These are phyloP conservation scores for Crocodylus rhombifer DNA, from an alignment of 2,797 vertebrate genomes.

Conservation along the genomic window DNA sequence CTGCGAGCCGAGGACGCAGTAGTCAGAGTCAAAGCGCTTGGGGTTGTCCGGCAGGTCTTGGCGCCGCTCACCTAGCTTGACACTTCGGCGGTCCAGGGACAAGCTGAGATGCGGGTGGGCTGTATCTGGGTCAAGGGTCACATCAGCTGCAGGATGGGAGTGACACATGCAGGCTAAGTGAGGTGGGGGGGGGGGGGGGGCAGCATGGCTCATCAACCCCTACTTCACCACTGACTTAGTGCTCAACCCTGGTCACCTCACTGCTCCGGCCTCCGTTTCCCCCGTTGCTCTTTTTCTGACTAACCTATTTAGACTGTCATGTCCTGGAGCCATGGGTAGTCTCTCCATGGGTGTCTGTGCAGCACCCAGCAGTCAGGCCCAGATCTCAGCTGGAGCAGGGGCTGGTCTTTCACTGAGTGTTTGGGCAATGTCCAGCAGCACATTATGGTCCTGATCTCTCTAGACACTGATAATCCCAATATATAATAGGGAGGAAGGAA, in stretches of 20 bases:
- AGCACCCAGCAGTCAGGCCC: neutral
- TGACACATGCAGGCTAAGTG: neutral
- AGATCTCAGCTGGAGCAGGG: neutral
- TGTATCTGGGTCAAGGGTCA: constrained; percentile 78
- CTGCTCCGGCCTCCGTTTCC: neutral
- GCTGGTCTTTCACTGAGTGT: too few species aligned
- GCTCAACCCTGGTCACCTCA: neutral
- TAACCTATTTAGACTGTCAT: neutral
- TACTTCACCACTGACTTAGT: neutral
- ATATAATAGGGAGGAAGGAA: too few species aligned
- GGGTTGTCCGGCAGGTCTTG: constrained; percentile 71
- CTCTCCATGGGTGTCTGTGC: neutral
- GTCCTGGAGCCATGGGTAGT: neutral
- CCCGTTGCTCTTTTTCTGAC: neutral
- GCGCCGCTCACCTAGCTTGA: constrained; percentile 74
- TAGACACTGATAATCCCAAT: neutral
- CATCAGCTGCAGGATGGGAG: constrained; percentile 58
- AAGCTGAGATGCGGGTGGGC: constrained; percentile 79
- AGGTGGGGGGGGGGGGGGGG: rapidly evolving
- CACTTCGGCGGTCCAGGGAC: constrained; percentile 76
- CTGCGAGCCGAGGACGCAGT: constrained; percentile 74
- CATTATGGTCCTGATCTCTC: neutral
- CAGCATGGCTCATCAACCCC: neutral
- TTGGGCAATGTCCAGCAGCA: too few species aligned
- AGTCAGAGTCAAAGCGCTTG: constrained; percentile 74